These are phyloP conservation scores for Ceratosolen fusciceps DNA, from an alignment of 1,140 invertebrate species.

Conservation along the genomic window DNA sequence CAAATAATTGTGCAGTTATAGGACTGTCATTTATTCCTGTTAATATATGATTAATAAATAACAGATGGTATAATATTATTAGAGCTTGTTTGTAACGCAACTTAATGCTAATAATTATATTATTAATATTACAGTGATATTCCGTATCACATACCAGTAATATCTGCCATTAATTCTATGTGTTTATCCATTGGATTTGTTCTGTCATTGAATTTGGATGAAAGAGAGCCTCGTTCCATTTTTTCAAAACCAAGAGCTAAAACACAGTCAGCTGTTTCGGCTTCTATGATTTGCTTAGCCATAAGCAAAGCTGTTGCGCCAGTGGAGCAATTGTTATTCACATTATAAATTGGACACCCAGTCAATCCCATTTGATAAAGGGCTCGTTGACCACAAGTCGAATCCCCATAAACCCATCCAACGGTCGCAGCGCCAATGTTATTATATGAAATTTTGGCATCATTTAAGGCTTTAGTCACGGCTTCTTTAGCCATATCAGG, in stretches of 20 bases:
- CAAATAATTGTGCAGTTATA: constrained; percentile 95
- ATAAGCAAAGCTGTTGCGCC: constrained; percentile 93
- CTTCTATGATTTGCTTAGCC: constrained; percentile 91
- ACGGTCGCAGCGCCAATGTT: constrained; percentile 91
- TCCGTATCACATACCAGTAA: constrained; percentile 73
- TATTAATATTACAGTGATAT: no score
- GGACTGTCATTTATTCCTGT: constrained; percentile 80
- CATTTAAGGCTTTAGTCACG: constrained; percentile 88
- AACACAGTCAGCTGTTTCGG: constrained; percentile 87
- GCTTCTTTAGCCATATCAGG: constrained; percentile 96
- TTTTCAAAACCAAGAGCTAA: constrained; percentile 98
- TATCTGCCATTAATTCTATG: constrained; percentile 86
- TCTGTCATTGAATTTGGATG: constrained; percentile 86
- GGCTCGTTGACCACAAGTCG: constrained; percentile 94
- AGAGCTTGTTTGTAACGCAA: no score
- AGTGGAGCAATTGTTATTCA: constrained; percentile 98
- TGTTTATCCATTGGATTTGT: constrained; percentile 96
- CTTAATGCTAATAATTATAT: no score
- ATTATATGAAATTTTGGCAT: constrained; percentile 86
- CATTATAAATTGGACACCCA: constrained; percentile 98
- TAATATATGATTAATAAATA: constrained; percentile 42
- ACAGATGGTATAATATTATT: no score
- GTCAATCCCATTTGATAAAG: constrained; percentile 96
- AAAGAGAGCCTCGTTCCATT: constrained; percentile 94
- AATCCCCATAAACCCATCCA: constrained; percentile 97